Evolutionary conservation across 2,888 invertebrate species (phyloP).

Genomic region (Dolichopus griseipennis): DNA sequence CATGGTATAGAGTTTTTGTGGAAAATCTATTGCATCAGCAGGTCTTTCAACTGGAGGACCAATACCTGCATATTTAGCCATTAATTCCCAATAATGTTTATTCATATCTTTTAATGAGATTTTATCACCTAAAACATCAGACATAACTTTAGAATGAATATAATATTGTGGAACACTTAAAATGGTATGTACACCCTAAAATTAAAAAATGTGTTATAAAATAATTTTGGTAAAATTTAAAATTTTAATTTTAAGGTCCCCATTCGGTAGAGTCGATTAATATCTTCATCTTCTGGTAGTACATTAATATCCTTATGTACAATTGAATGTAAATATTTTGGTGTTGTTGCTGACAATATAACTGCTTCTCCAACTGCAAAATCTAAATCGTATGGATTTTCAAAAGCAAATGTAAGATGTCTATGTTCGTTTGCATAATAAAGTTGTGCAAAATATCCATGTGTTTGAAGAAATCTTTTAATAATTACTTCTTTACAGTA

Average conservation of each 20-base stretch:
- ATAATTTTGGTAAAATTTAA: neutral
- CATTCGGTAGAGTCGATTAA: conserved; percentile 22
- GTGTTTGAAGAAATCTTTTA: conserved; percentile 47
- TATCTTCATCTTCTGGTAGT: conserved; percentile 8
- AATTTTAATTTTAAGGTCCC: conserved; percentile 4
- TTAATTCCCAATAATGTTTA: conserved; percentile 54
- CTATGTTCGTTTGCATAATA: conserved; percentile 54
- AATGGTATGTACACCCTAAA: conserved; percentile 58
- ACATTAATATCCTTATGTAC: conserved; percentile 29
- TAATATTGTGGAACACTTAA: conserved; percentile 60
- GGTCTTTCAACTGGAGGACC: conserved; percentile 51
- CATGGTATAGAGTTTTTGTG: conserved; percentile 55
- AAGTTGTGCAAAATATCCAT: conserved; percentile 56
- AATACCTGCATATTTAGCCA: conserved; percentile 52
- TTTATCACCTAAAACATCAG: conserved; percentile 49
- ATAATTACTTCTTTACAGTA: conserved; percentile 48
- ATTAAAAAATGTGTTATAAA: neutral
- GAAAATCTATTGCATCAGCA: conserved; percentile 59
- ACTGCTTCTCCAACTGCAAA: conserved; percentile 60
- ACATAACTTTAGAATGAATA: conserved; percentile 59
- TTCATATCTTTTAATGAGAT: conserved; percentile 49
- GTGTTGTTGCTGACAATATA: conserved; percentile 54
- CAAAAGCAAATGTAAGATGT: conserved; percentile 48
- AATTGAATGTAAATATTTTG: conserved; percentile 58
- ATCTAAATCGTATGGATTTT: conserved; percentile 35